A percentile compares a stretch with the other conserved stretches of the same genome.
phyloP scores from a whole-genome alignment of 2,888 invertebrate species.

The Drosophila engyochracea region DNA sequence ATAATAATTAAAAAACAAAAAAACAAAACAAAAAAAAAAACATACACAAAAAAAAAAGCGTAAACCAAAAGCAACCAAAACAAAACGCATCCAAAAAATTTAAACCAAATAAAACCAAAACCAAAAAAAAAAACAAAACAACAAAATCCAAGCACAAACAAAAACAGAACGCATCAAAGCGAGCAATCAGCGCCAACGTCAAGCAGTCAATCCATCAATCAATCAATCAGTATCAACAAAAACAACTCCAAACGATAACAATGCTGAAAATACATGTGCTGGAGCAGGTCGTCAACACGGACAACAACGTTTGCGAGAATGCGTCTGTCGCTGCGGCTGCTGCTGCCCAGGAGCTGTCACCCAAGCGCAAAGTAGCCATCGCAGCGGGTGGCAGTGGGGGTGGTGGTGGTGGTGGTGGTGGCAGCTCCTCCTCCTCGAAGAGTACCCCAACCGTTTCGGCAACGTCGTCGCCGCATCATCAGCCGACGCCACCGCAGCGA shows the following conservation, averaged over 20 bases:
- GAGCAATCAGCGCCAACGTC: slow-evolving; percentile 28
- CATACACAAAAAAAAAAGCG: slow-evolving; percentile 17
- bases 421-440: slow-evolving; percentile 67
- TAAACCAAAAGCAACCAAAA: slow-evolving; percentile 48
- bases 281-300: slow-evolving; percentile 90
- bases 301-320: slow-evolving; percentile 82
- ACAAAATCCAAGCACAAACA: slow-evolving; percentile 9
- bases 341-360: slow-evolving; percentile 68
- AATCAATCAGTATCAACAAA: slow-evolving; percentile 19
- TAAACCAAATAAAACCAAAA: slow-evolving; percentile 73
- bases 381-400: slow-evolving; percentile 39
- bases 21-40: slow-evolving; percentile 3
- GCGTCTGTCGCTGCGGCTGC: background rate
- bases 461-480: slow-evolving; percentile 82
- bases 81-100: slow-evolving; percentile 58
- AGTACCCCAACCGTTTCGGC: slow-evolving; percentile 78
- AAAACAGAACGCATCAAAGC: slow-evolving; percentile 12
- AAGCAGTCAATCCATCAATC: slow-evolving; percentile 39
- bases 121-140: slow-evolving; percentile 20
- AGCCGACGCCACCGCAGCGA: slow-evolving; percentile 77
- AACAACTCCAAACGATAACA: background rate
- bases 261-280: slow-evolving; percentile 93
- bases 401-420: slow-evolving; percentile 43
- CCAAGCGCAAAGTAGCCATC: slow-evolving; percentile 68
- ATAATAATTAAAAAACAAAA: slow-evolving; percentile 6